Evolutionary conservation across 2,888 invertebrate species (phyloP).

Genomic region (Tinea trinotella): DNA sequence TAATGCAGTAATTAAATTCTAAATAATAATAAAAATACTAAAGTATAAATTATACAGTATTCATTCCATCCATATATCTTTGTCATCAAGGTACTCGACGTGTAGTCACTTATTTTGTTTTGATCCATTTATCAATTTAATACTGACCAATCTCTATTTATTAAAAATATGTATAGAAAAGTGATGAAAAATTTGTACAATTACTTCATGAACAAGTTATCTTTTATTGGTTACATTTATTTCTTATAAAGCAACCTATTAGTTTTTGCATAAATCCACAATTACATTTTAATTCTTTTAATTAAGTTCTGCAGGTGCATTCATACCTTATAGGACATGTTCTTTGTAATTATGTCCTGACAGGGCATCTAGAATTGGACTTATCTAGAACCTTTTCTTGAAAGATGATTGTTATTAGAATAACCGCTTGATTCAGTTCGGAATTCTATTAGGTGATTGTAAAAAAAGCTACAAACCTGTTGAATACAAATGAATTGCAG

Average conservation of each 20-base stretch:
- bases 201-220: background rate
- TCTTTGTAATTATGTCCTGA: slow-evolving; percentile 38
- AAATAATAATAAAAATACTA: too few species aligned
- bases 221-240: slow-evolving; percentile 6
- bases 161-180: too few species aligned
- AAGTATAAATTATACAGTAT: too few species aligned
- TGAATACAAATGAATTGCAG: too few species aligned
- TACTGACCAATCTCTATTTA: too few species aligned
- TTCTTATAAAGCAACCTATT: slow-evolving; percentile 11
- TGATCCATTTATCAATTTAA: too few species aligned
- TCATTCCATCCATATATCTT: too few species aligned
- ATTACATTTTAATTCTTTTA: slow-evolving; percentile 43
- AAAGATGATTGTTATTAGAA: slow-evolving; percentile 10
- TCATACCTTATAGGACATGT: slow-evolving; percentile 44
- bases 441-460: too few species aligned
- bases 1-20: too few species aligned
- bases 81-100: too few species aligned
- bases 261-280: slow-evolving; percentile 29
- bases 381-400: slow-evolving; percentile 6
- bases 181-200: slow-evolving; percentile 15
- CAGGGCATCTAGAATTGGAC: slow-evolving; percentile 11
- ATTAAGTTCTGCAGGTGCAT: slow-evolving; percentile 55
- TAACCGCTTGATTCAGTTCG: background rate
- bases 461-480: too few species aligned
- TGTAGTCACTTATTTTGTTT: too few species aligned